Base-by-base conservation (phyloP, 2,888 invertebrate species). In the Phoenoteleia sp. region DNA sequence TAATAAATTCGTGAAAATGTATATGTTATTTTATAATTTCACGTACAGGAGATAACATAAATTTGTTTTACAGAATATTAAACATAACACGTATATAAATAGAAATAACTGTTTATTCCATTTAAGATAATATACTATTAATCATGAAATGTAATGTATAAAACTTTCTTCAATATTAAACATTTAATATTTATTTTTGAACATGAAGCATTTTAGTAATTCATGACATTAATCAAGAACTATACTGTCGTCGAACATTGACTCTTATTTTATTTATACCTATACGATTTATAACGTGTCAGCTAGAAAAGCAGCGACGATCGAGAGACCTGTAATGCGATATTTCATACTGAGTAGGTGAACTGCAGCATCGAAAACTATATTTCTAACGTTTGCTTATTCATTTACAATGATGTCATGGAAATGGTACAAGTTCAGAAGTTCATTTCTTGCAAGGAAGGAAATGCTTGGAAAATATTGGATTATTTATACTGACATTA, bases 201-300 rank as follows among this genome's bases (percentile, higher is more conserved):
- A 4, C 42, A 17, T 17, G 7, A 42, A 42, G 15, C 17, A 42
- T 42, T 42, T 42, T 9, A 2, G 19, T 23, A 49, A 13, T 21
- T 5, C 13, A 23, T 25, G 42, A 62, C 74, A 74, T 60, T 39
- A 74, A 49, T 74, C 74, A 62, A 47, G 11, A 15, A 19, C 15
- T 15, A 27, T 67, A 33, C 64, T 62, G 56, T 66, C 64, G 54
- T 45, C 11, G 52, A 52, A 42, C 54, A 52, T 76, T 66, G 76
- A 66, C 76, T 56, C 25, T 56, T 56, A 76, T 56, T 76, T 66
- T 76, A 76, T 76, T 77, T 77, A 67, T 67, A 67, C 36, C 17
- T 21, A 47, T 7, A 54, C 47, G 42, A 77, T 77, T 58, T 77
- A 67, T 67, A 58, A 58, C 58, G 23, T 27, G 58, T 49, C 76